Evolutionary conservation across 2,113 vertebrate genomes (phyloP).

Genomic region (Acanthochromis polyacanthus): DNA sequence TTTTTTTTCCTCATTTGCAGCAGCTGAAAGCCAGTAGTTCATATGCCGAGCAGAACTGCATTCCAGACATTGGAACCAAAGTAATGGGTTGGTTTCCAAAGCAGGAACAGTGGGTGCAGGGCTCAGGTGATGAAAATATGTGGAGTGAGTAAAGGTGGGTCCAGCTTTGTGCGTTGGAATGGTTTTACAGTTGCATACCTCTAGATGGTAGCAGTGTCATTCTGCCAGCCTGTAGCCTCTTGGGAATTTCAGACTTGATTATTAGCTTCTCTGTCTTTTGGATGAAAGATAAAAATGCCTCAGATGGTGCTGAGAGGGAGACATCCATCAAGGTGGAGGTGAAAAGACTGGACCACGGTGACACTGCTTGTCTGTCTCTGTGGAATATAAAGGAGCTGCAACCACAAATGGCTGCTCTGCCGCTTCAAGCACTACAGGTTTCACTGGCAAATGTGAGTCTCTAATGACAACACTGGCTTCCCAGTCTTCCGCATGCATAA

Average conservation of each 20-base stretch:
- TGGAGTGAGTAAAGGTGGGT: slow-evolving; percentile 77
- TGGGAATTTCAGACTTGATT: not conserved
- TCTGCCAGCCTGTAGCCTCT: slow-evolving; percentile 25
- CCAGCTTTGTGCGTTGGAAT: not conserved
- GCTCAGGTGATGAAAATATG: slow-evolving; percentile 82
- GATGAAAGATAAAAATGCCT: slow-evolving; percentile 30
- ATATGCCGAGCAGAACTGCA: slow-evolving; percentile 74
- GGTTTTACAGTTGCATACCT: slow-evolving; percentile 45
- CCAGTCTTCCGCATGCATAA: not conserved
- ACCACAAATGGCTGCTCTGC: slow-evolving; percentile 59
- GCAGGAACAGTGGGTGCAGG: slow-evolving; percentile 81
- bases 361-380: slow-evolving; percentile 72
- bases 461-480: not conserved
- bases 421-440: slow-evolving; percentile 80
- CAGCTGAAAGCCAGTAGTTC: slow-evolving; percentile 66
- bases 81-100: slow-evolving; percentile 78
- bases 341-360: slow-evolving; percentile 81
- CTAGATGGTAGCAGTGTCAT: slow-evolving; percentile 74
- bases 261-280: slow-evolving; percentile 11
- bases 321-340: slow-evolving; percentile 78
- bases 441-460: slow-evolving; percentile 80
- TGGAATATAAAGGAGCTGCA: slow-evolving; percentile 70
- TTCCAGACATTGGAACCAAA: slow-evolving; percentile 80
- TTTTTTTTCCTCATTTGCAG: slow-evolving; percentile 57
- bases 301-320: not conserved